A percentile compares a stretch with the other conserved stretches of the same genome.
Conservation (phyloP, 1,140 invertebrate species). For the Drosophila azteca region DNA sequence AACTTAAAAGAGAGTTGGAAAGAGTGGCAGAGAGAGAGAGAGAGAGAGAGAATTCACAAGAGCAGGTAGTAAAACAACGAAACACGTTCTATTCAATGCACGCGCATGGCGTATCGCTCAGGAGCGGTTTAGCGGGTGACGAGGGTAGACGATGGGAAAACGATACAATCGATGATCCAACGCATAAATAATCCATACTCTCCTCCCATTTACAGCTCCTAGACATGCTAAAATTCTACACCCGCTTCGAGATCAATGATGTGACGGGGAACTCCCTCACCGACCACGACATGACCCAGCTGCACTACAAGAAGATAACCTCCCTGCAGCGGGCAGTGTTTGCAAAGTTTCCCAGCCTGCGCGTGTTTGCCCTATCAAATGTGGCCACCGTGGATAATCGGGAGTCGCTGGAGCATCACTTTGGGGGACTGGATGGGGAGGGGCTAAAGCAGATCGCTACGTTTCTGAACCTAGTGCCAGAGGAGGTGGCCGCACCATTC, state of each 20-base stretch:
- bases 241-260: constrained; percentile 99
- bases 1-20: constrained; percentile 30
- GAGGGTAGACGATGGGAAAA: not conserved
- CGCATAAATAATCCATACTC: too few relatives aligned
- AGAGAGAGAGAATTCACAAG: constrained; percentile 48
- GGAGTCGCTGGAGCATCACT: constrained; percentile 93
- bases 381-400: constrained; percentile 97
- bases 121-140: constrained; percentile 48
- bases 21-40: constrained; percentile 11
- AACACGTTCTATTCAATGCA: constrained; percentile 68
- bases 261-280: constrained; percentile 97
- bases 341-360: constrained; percentile 94
- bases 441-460: constrained; percentile 93
- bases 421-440: constrained; percentile 89
- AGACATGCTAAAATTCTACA: constrained; percentile 98
- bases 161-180: too few relatives aligned
- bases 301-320: constrained; percentile 96
- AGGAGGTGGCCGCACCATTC: constrained; percentile 87
- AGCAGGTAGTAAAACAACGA: constrained; percentile 57
- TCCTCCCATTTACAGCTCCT: constrained; percentile 89
- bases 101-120: constrained; percentile 34
- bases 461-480: constrained; percentile 93
- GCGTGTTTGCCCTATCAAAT: constrained; percentile 95
- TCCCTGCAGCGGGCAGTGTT: constrained; percentile 97
- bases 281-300: constrained; percentile 95